Conservation (phyloP, 2,888 invertebrate species). For the Escarpia spicata region DNA sequence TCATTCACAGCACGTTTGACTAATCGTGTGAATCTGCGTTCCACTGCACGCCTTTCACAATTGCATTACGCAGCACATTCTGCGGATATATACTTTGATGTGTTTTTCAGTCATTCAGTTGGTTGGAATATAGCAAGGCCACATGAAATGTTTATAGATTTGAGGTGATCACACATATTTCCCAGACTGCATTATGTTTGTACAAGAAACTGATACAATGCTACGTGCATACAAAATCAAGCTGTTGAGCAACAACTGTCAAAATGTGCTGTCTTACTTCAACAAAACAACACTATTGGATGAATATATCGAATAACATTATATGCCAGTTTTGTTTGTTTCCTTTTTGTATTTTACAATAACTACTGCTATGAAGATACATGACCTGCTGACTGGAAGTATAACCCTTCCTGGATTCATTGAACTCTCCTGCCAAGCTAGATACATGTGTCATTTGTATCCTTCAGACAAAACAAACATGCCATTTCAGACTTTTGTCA, state of each 20-base stretch:
- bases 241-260: too few relatives aligned
- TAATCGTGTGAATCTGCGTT: background rate
- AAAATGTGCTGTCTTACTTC: background rate
- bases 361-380: background rate
- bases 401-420: background rate
- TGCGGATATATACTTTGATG: background rate
- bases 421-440: background rate
- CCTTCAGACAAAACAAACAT: background rate
- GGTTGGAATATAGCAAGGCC: background rate
- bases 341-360: background rate
- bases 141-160: background rate
- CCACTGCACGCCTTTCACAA: background rate
- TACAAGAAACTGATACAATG: background rate
- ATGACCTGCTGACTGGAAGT: background rate
- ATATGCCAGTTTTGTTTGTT: background rate
- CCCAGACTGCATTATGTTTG: background rate
- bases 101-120: background rate
- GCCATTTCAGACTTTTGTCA: background rate
- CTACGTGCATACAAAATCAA: too few relatives aligned
- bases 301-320: background rate
- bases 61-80: background rate
- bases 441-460: background rate
- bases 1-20: constrained; percentile 10
- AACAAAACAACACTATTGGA: background rate
- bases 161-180: background rate